phyloP scores from a whole-genome alignment of 1,140 invertebrate genomes.

The Musca vetustissima region DNA sequence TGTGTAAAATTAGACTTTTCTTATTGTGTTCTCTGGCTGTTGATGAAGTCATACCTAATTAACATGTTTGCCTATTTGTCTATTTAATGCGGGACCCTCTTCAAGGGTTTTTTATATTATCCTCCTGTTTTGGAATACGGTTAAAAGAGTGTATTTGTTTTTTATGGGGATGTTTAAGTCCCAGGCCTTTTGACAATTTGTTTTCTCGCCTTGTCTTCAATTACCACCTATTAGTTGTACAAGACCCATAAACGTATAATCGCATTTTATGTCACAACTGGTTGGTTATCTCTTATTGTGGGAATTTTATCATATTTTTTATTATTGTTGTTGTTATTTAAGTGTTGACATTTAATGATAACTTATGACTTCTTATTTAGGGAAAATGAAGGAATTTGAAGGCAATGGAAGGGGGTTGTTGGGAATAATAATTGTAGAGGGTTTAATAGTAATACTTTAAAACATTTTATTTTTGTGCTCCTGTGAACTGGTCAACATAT shows the following conservation, averaged over 20 bases:
- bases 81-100: neutral
- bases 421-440: too few relatives aligned
- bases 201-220: constrained; percentile 7
- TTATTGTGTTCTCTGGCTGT: neutral
- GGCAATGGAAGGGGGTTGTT: too few relatives aligned
- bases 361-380: constrained; percentile 12
- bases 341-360: constrained; percentile 5
- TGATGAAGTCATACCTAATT: constrained; percentile 19
- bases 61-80: constrained; percentile 5
- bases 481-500: too few relatives aligned
- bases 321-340: too few relatives aligned
- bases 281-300: neutral
- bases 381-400: too few relatives aligned
- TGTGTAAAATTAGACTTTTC: constrained; percentile 4
- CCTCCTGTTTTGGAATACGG: neutral
- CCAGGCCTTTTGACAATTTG: neutral
- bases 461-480: too few relatives aligned
- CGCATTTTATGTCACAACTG: constrained; percentile 6
- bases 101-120: too few relatives aligned
- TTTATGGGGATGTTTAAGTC: neutral
- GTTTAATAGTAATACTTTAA: too few relatives aligned
- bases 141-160: neutral
- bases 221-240: constrained; percentile 9
- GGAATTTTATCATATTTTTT: neutral
- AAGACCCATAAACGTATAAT: neutral